These are phyloP conservation scores for Brachyhypopomus occidentalis DNA, from an alignment of 2,113 vertebrate genomes.

Conservation along the genomic window DNA sequence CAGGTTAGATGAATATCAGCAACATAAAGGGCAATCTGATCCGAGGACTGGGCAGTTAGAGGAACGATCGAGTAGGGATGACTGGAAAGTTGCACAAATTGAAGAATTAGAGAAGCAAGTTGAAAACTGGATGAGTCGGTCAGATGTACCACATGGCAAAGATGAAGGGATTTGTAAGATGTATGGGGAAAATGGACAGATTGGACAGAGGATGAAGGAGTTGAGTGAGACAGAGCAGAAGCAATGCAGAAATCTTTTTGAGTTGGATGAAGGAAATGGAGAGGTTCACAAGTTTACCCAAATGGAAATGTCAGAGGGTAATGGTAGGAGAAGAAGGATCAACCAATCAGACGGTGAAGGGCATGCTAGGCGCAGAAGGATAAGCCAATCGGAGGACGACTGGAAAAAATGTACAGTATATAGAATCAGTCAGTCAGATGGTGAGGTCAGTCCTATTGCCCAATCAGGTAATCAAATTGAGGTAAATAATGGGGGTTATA, in stretches of 20 bases:
- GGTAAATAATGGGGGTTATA: background rate
- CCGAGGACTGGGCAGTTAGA: background rate
- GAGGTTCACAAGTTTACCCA: background rate
- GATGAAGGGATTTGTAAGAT: background rate
- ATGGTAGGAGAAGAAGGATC: slow-evolving; percentile 11
- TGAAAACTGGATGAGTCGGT: slow-evolving; percentile 1
- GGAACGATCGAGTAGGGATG: background rate
- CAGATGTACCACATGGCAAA: background rate
- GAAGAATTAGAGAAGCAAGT: slow-evolving; percentile 16
- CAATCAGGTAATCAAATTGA: slow-evolving; percentile 17
- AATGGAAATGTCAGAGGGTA: slow-evolving; percentile 21
- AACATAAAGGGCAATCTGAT: background rate
- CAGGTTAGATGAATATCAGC: slow-evolving; percentile 14
- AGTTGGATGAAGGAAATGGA: background rate
- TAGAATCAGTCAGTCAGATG: slow-evolving; percentile 43
- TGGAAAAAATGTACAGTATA: slow-evolving; percentile 37
- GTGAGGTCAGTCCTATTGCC: background rate
- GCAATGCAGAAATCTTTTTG: background rate
- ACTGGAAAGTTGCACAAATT: background rate
- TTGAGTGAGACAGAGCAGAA: background rate
- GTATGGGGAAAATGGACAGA: slow-evolving; percentile 6
- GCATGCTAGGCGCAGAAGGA: slow-evolving; percentile 23
- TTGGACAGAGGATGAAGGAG: background rate
- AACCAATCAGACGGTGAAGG: slow-evolving; percentile 33
- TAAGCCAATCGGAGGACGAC: slow-evolving; percentile 47